Evolutionary conservation across 2,113 vertebrate genomes (phyloP).

Genomic region (Colistium nudipinnis): DNA sequence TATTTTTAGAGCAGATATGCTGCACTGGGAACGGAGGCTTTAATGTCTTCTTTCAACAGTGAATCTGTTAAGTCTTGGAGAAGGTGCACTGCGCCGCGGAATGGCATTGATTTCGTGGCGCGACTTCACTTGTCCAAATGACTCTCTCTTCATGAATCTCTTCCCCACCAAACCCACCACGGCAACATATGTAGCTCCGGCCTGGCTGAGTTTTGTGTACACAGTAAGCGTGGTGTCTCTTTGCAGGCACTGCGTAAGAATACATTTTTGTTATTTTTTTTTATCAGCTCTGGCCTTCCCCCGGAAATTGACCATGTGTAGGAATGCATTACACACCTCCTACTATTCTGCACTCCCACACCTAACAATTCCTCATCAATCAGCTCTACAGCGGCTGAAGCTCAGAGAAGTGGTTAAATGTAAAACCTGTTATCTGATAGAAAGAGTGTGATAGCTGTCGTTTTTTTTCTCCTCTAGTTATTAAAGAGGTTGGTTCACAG

Average conservation of each 20-base stretch:
- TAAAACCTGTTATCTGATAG: not conserved
- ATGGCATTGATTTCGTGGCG: conserved; percentile 54
- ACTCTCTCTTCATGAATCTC: conserved; percentile 53
- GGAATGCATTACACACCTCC: conserved; percentile 52
- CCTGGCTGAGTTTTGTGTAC: conserved; percentile 18
- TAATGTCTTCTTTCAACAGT: conserved; percentile 73
- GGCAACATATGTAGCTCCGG: not conserved
- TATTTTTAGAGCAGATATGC: conserved; percentile 83
- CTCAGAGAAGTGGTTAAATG: conserved; percentile 6
- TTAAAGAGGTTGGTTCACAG: no score
- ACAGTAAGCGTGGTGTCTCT: conserved; percentile 13
- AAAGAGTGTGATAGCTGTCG: not conserved
- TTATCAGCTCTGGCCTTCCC: conserved; percentile 30
- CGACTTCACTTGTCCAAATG: conserved; percentile 28
- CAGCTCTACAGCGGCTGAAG: conserved; percentile 2
- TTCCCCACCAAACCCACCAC: conserved; percentile 19
- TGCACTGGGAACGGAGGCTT: conserved; percentile 75
- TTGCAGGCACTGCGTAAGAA: conserved; percentile 7
- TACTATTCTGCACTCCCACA: conserved; percentile 58
- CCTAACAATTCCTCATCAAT: conserved; percentile 20
- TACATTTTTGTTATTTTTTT: conserved; percentile 2
- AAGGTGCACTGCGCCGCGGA: conserved; percentile 60
- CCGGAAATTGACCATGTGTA: conserved; percentile 54
- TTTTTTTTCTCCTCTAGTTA: not conserved
- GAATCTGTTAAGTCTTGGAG: conserved; percentile 69